A percentile compares a stretch with the other conserved stretches of the same genome.
Conservation (phyloP, 2,797 vertebrate genomes). For the Dendrocincla tyrannina region DNA sequence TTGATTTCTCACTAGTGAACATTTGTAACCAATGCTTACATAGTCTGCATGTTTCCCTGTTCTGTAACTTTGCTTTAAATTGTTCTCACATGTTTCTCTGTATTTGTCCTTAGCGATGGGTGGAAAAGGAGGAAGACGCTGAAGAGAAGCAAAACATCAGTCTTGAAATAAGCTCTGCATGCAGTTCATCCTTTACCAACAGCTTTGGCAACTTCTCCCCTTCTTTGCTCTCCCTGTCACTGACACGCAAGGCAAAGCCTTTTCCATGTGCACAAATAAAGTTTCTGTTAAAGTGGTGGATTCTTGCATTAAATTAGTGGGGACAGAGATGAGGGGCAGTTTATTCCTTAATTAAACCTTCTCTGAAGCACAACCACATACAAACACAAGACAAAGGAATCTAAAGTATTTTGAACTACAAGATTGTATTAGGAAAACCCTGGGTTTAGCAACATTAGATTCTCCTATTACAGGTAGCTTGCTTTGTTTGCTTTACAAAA, state of each 20-base stretch:
- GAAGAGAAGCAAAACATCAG: neutral
- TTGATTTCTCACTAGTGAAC: neutral
- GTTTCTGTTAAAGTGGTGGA: neutral
- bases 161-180: neutral
- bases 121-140: conserved; percentile 39
- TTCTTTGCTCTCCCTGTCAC: neutral
- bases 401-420: neutral
- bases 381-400: neutral
- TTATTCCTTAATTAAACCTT: neutral
- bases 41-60: neutral
- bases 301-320: neutral
- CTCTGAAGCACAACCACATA: neutral
- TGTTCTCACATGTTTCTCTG: neutral
- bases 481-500: neutral
- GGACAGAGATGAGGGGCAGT: too few relatives aligned
- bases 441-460: neutral
- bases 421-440: neutral
- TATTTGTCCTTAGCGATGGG: conserved; percentile 42
- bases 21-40: neutral
- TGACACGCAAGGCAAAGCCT: neutral
- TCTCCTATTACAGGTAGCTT: neutral
- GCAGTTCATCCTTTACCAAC: neutral
- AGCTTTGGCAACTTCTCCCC: neutral
- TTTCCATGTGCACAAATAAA: neutral
- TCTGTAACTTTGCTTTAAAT: neutral